Evolutionary conservation across 2,888 invertebrate species (phyloP), one percentile per base, ranked within the genome.

Genomic region (Lepidocyrtoides sp.): DNA sequence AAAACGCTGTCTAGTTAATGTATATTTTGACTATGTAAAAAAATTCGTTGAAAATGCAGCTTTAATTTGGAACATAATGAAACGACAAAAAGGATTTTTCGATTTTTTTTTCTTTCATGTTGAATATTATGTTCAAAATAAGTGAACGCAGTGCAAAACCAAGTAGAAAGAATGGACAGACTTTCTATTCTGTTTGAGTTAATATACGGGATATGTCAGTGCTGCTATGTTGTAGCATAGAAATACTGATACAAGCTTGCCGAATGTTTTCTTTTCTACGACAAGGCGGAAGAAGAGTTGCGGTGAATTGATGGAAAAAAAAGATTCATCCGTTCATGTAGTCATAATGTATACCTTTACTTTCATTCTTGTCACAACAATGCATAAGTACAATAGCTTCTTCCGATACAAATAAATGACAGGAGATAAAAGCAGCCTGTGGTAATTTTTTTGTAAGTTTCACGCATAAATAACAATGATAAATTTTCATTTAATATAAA

Each of bases 21-120:
- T 66, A 66, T 66, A 32, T 32, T 66, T 66, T 66, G 29, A 32
- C n/a, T 66, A 66, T n/a, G 32, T 14, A n/a, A 32, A 14, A 26
- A 32, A 66, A 32, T n/a, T 7, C 1, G 8, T 5, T 32, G 12
- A 32, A 29, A 14, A n/a, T 66, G 12, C 63, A 66, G 20, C n/a
- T n/a, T 66, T 66, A 66, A 66, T 32, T n/a, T 2, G 23, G 57
- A 17, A 66, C 29, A 32, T 32, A 32, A n/a, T n/a, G n/a, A n/a
- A n/a, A n/a, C n/a, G n/a, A n/a, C n/a, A n/a, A n/a, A n/a, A n/a
- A n/a, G n/a, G n/a, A n/a, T n/a, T n/a, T n/a, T n/a, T n/a, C n/a
- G n/a, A n/a, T n/a, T n/a, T n/a, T n/a, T n/a, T n/a, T n/a, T n/a
- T n/a, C n/a, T n/a, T n/a, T n/a, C n/a, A n/a, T n/a, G n/a, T n/a